Base-by-base conservation (phyloP, 2,797 vertebrate species). In the Siniperca undulata region DNA sequence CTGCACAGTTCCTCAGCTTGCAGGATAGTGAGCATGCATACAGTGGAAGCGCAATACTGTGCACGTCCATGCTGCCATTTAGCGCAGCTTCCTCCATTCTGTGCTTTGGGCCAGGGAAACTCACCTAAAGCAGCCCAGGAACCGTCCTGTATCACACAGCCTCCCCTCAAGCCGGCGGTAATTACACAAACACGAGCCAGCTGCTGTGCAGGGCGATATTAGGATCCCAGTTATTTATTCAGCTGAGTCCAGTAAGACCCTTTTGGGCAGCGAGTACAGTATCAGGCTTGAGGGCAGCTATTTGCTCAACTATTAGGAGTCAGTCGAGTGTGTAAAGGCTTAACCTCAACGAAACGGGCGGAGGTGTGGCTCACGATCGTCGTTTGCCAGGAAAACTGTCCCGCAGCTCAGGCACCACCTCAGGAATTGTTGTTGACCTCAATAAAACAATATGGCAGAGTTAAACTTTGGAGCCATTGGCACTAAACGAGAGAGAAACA, bases 191-290 rank as follows among this genome's bases (percentile, higher is more conserved):
- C 92, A 86, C 72, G 72, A 89, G 70, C 76, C 87, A 85, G 90
- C 87, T 86, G 88, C 85, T 62, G 74, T 52, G 79, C 76, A 36
- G 83, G 85, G 72, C 66, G 81, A 89, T 92, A 88, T 90, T 83
- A 85, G 84, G 86, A 91, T 91, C 83, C 70, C 85, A 13, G 80
- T 85, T 95, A 92, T 94, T 96, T 95, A 89, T 95, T 93, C 93
- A 95, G 94, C 92, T 94, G 92, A 91, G 84, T 87, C 88, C 84
- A 79, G 81, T 90, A 90, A 92, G 89, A 86, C 92, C 89, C 89
- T 88, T 79, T 82, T 56, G 77, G 90, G 80, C 88, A 68, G 85
- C 34, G 72, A 81, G 85, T 89, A 91, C 92, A 88, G 90, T 86
- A 86, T 88, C 84, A 78, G 86, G 82, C 85, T 86, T 30, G 73